A percentile compares a stretch with the other conserved stretches of the same genome.
Conservation (phyloP, 2,113 vertebrate genomes). For the Callipepla squamata region DNA sequence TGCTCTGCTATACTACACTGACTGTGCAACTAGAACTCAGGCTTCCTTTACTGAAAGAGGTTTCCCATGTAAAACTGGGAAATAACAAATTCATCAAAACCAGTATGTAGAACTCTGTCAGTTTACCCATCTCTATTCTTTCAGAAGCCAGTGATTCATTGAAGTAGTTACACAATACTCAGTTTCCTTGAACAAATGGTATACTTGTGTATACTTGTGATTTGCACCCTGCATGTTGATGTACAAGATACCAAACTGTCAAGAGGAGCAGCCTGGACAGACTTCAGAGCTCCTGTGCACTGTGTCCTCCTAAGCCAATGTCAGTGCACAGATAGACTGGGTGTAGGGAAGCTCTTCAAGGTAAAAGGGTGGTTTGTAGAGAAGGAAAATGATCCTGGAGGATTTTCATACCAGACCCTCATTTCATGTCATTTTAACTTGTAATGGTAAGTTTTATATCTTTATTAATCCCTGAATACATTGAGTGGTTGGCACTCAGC, state of each 20-base stretch:
- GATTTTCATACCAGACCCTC: not conserved
- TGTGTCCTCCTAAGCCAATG: not conserved
- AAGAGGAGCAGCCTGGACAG: not conserved
- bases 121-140: not conserved
- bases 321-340: rapidly evolving
- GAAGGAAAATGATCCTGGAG: not conserved
- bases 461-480: not conserved
- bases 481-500: not conserved
- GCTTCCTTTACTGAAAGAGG: not conserved
- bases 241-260: not conserved
- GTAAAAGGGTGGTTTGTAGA: not conserved
- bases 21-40: not conserved
- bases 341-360: rapidly evolving
- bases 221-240: not conserved
- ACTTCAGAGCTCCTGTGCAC: rapidly evolving
- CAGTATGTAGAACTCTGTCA: not conserved
- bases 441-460: not conserved
- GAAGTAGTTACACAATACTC: not conserved
- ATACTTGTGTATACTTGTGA: not conserved
- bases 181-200: not conserved
- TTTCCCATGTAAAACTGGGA: not conserved
- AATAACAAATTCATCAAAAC: not conserved
- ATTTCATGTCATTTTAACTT: not conserved
- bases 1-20: not conserved
- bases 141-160: not conserved